A percentile compares a stretch with the other conserved stretches of the same genome.
Conservation (phyloP, 1,140 invertebrate species). For the Linepithema humile region DNA sequence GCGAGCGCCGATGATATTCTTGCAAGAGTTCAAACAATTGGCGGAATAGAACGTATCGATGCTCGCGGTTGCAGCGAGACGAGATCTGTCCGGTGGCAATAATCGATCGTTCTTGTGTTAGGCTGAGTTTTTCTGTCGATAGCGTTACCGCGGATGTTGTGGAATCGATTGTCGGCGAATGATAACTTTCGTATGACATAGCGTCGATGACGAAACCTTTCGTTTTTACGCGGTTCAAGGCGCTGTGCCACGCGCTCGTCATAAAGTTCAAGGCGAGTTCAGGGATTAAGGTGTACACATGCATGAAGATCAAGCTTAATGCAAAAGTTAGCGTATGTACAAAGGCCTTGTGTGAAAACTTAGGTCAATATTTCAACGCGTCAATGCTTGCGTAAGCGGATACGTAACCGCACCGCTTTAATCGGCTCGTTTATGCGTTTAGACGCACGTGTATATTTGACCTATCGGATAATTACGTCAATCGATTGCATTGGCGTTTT, state of each 20-base stretch:
- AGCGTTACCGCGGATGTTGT: slow-evolving; percentile 53
- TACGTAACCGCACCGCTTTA: slow-evolving; percentile 8
- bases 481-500: not conserved
- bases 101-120: slow-evolving; percentile 30
- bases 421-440: slow-evolving; percentile 13
- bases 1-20: not conserved
- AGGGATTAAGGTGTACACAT: slow-evolving; percentile 35
- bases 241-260: not conserved
- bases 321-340: slow-evolving; percentile 16
- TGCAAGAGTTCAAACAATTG: not conserved
- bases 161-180: slow-evolving; percentile 20
- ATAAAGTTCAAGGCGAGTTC: slow-evolving; percentile 63
- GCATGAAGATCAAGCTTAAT: slow-evolving; percentile 28
- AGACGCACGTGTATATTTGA: slow-evolving; percentile 14
- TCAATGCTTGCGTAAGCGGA: slow-evolving; percentile 32
- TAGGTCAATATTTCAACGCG: slow-evolving; percentile 40
- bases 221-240: slow-evolving; percentile 45
- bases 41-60: slow-evolving; percentile 2
- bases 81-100: slow-evolving; percentile 23
- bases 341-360: slow-evolving; percentile 20
- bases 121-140: slow-evolving; percentile 57
- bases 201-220: slow-evolving; percentile 30
- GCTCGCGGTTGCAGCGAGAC: not conserved
- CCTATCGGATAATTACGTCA: slow-evolving; percentile 24
- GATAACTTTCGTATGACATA: not conserved